Evolutionary conservation across 35 echinoderm and acorn worm genomes (phyloP), one percentile per base, ranked within the genome.

Genomic region (Lytechinus pictus): DNA sequence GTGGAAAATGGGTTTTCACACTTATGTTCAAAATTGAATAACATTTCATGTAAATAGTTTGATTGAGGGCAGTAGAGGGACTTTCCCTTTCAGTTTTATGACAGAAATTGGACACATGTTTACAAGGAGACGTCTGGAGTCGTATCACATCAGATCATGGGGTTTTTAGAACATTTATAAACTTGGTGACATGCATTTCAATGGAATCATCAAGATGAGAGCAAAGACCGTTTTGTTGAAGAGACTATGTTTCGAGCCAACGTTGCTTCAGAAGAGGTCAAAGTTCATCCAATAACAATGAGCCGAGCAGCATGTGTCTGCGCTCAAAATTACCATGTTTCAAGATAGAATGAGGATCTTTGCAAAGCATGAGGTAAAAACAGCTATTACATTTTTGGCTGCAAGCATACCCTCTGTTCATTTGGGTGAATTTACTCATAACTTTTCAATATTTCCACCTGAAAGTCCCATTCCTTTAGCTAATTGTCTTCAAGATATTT

Each of bases 221-320:
- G 66, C 66, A 5, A 79, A 79, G 19, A 58, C 12, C 66, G 16
- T 16, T 19, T 79, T 16, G 16, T 79, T 8, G 66, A 14, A 14
- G 66, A 79, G 66, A 79, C 66, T 24, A 79, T n/a, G n/a, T 79
- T 79, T 79, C 8, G 66, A 24, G 61, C 16, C 16, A 24, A 79
- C 66, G 66, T 79, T 79, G 66, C n/a, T 79, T 24, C 16, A 21
- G 66, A 24, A 14, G 19, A 79, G 66, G 66, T 79, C 66, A 79
- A 24, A 79, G 66, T 79, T 79, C 66, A 79, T 24, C 66, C 8
- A 79, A 79, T 24, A 79, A 79, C 66, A 79, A 79, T 79, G 66
- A 79, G 66, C 66, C n/a, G 66, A 79, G 66, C 66, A 79, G 66
- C 66, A 79, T 79, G 66, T 79, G 66, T 79, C 66, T 79, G 16